Base-by-base conservation (phyloP, 2,888 invertebrate species). In the Rotaria sp. region DNA sequence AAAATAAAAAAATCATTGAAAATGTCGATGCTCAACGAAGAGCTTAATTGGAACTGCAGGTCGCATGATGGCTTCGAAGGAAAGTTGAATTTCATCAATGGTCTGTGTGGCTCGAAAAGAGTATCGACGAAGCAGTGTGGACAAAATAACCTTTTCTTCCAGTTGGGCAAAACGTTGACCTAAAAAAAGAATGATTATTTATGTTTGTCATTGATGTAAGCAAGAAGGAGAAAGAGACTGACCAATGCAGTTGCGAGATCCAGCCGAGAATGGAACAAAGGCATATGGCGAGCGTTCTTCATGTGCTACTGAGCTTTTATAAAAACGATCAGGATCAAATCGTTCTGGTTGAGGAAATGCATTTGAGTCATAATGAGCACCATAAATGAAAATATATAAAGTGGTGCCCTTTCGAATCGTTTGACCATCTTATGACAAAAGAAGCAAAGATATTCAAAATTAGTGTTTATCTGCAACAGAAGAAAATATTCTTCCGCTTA, bases 291-390 rank as follows among this genome's bases (percentile, higher is more conserved):
- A 95, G 87, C 95, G 93, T 89, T 94, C 93, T 84, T 94, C 94
- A 87, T 94, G 94, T 88, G 93, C 94, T 88, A 94, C 93, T 0
- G 95, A 94, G 88, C 93, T 89, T 88, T 94, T 93, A 35, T 2
- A 35, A 90, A 95, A 95, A 88, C 94, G 91, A 85, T 95, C 95
- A 2, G 95, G 95, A 92, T 95, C 93, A 90, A 95, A 96, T 88
- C 92, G 92, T 84, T 93, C 92, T 0, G 95, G 94, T 88, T 94
- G 92, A 0, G 93, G 92, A 91, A 93, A 95, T 85, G 93, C 91
- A 26, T 93, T 92, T 0, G 93, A 92, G 89, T 94, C 92, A 13
- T 93, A 92, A 90, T 94, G 94, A 11, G 92, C 88, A 35, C 89
- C 89, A 59, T 88, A 85, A 3, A 89, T 87, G 18, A 88, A 59